These are phyloP conservation scores for Pangasianodon gigas DNA, from an alignment of 2,113 vertebrate species.

Conservation along the genomic window DNA sequence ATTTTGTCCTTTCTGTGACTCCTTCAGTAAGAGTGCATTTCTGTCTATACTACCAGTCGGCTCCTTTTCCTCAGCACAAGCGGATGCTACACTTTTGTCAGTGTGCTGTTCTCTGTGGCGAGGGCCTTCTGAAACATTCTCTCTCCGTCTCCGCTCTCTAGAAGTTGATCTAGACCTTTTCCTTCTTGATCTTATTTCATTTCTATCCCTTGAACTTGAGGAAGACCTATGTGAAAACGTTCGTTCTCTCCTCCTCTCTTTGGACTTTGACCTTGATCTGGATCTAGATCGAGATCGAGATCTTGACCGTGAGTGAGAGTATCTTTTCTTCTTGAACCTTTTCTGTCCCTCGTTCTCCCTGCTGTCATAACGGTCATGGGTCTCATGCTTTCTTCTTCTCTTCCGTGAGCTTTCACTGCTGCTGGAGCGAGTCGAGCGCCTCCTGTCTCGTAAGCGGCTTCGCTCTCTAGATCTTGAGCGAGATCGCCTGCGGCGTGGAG, in stretches of 20 bases:
- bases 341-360: conserved; percentile 60
- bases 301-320: conserved; percentile 63
- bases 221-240: conserved; percentile 52
- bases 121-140: conserved; percentile 38
- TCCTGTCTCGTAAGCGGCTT: conserved; percentile 17
- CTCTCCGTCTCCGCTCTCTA: conserved; percentile 16
- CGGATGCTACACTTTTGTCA: conserved; percentile 31
- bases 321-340: conserved; percentile 68
- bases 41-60: neutral
- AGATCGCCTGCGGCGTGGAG: neutral
- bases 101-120: neutral
- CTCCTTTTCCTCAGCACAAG: conserved; percentile 9
- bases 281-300: conserved; percentile 77
- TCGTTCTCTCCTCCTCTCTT: conserved; percentile 72
- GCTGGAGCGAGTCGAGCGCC: conserved; percentile 68
- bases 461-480: conserved; percentile 22
- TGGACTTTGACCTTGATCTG: conserved; percentile 77
- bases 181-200: conserved; percentile 16
- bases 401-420: conserved; percentile 76
- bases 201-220: conserved; percentile 14
- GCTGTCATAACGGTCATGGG: conserved; percentile 69
- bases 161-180: conserved; percentile 36
- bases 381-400: conserved; percentile 66
- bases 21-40: neutral
- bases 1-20: neutral